Conservation (phyloP, 2,888 invertebrate genomes). For the Lissonota sp. region DNA sequence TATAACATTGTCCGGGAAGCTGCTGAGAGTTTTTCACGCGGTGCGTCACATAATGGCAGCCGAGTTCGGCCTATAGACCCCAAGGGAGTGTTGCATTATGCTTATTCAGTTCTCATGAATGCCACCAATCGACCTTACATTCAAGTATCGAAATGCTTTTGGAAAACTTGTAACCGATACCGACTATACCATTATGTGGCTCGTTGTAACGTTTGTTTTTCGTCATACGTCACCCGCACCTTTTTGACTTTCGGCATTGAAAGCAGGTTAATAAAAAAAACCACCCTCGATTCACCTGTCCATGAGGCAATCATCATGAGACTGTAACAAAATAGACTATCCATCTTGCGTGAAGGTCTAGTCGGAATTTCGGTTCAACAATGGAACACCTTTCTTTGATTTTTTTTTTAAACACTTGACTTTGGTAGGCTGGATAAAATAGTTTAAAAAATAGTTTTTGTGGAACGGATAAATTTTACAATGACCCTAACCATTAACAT, state of each 20-base stretch:
- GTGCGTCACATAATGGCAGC: neutral
- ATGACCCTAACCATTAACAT: too few species aligned
- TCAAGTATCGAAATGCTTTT: slow-evolving; percentile 16
- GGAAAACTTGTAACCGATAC: slow-evolving; percentile 49
- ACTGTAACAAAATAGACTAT: too few species aligned
- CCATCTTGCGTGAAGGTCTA: neutral
- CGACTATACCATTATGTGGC: slow-evolving; percentile 28
- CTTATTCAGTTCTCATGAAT: neutral
- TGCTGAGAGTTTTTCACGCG: slow-evolving; percentile 23
- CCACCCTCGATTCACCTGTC: slow-evolving; percentile 37
- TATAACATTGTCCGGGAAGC: slow-evolving; percentile 73
- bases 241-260: neutral
- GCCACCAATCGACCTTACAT: neutral
- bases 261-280: too few species aligned
- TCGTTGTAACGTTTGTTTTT: slow-evolving; percentile 49
- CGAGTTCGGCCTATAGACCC: neutral
- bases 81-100: slow-evolving; percentile 11
- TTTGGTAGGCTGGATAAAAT: neutral
- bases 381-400: slow-evolving; percentile 30
- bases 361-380: slow-evolving; percentile 39
- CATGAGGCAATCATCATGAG: neutral
- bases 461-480: too few species aligned
- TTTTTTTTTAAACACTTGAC: slow-evolving; percentile 27
- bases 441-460: too few species aligned
- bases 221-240: neutral